Evolutionary conservation across 1,140 invertebrate species (phyloP), one percentile per base, ranked within the genome.

Genomic region (Heliconius nattereri): DNA sequence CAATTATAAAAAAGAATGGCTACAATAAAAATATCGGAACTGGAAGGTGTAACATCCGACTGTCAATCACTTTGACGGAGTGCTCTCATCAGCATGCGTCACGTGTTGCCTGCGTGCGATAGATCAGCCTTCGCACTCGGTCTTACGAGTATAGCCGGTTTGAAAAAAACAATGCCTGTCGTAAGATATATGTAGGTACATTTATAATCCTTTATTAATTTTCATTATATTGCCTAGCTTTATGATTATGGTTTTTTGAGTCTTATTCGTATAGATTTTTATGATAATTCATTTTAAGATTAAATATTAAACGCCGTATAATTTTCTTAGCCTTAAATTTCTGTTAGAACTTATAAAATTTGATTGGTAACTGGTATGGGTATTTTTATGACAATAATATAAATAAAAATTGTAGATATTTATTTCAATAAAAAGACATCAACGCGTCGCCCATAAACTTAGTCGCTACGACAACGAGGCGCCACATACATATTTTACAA

Each of bases 341-440:
- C 7, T 35, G 32, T 35, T 35, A 35, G 32, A 35, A 35, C 7
- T 35, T 35, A 35, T 35, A 35, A 49, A 49, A 6, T 13, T 35
- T 49, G 13, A 49, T 49, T 19, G 13, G 13, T 52, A 20, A 52
- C 2, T 52, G 7, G 5, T 19, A 52, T 52, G 19, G 19, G 19
- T 52, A 16, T 52, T 7, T 20, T 52, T 7, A 20, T 52, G 7
- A 1, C 49, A 52, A 52, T 52, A 52, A 52, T 20, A 52, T 52
- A 52, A 52, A 52, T 20, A 52, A 20, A 7, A 52, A 52, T 52
- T 52, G 6, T 52, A 7, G 49, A 7, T 52, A 23, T 60, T 45
- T 16, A 45, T 60, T 60, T 82, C 71, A 78, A 80, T 80, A 82
- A 82, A 82, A 84, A 76, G 78, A 80, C 80, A 80, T 84, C 80